Evolutionary conservation across 2,888 invertebrate genomes (phyloP), one percentile per base, ranked within the genome.

Genomic region (Operophtera brumata): DNA sequence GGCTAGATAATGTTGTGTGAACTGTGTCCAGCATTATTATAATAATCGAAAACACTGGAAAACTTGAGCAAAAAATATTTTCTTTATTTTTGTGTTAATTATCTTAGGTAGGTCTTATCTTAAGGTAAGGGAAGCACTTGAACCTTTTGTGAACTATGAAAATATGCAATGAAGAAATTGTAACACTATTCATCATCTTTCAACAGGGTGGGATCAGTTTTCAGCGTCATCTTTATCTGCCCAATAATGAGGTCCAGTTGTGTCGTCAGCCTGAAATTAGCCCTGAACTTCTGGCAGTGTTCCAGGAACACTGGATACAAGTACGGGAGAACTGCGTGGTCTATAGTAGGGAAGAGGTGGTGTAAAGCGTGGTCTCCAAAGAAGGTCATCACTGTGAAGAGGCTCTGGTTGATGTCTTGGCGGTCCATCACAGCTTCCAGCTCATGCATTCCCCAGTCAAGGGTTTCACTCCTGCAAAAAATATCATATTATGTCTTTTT

Each of bases 311-410:
- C 82, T 0, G 93, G 92, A 67, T 93, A 91, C 5, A 96, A 82
- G 43, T 93, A 86, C 12, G 92, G 91, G 11, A 96, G 80, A 13
- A 93, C 82, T 0, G 92, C 92, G 69, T 96, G 95, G 75, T 96
- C 95, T 9, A 96, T 73, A 0, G 95, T 94, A 0, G 96, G 96
- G 65, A 96, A 93, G 62, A 96, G 79, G 78, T 96, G 96, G 74
- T 96, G 96, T 1, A 96, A 81, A 0, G 91, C 87, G 72, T 96
- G 96, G 54, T 94, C 93, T 0, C 96, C 96, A 67, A 95, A 96
- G 66, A 93, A 91, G 0, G 93, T 93, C 59, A 95, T 75, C 1
- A 92, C 92, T 13, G 93, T 74, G 67, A 94, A 93, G 11, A 91
- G 85, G n/a, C 91, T 93, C 10, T 91, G 85, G 41, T 93, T 93